phyloP scores from a whole-genome alignment of 2,113 vertebrate genomes.

The Lepus europaeus region DNA sequence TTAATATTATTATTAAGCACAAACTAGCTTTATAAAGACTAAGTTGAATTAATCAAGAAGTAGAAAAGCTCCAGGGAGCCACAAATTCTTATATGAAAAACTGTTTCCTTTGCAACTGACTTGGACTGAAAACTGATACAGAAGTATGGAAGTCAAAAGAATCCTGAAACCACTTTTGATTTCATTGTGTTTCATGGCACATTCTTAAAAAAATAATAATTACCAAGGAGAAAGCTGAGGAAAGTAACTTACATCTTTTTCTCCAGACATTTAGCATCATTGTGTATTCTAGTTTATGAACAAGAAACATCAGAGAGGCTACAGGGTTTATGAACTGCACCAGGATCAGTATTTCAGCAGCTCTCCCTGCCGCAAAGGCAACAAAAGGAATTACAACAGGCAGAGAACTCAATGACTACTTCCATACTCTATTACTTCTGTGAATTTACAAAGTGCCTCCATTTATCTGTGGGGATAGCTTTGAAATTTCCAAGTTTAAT shows the following conservation, averaged over 20 bases:
- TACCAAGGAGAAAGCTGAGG: background rate
- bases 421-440: background rate
- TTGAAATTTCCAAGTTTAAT: conserved; percentile 19
- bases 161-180: background rate
- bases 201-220: background rate
- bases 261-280: background rate
- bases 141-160: conserved; percentile 4
- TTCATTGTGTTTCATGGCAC: conserved; percentile 44
- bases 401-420: background rate
- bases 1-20: conserved; percentile 40
- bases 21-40: background rate
- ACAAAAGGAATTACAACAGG: background rate
- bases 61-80: background rate
- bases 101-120: background rate
- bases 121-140: background rate
- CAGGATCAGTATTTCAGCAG: background rate
- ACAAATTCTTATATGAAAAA: conserved; percentile 47
- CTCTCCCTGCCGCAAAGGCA: background rate
- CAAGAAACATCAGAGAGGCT: conserved; percentile 17
- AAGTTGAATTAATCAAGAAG: conserved; percentile 16
- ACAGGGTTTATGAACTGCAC: background rate
- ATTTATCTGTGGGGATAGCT: conserved; percentile 4
- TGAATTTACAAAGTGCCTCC: conserved; percentile 1
- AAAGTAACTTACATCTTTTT: conserved; percentile 31
- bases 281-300: background rate